These are phyloP conservation scores for Pachycephus smyrnensis DNA, from an alignment of 2,888 invertebrate genomes.

Conservation along the genomic window DNA sequence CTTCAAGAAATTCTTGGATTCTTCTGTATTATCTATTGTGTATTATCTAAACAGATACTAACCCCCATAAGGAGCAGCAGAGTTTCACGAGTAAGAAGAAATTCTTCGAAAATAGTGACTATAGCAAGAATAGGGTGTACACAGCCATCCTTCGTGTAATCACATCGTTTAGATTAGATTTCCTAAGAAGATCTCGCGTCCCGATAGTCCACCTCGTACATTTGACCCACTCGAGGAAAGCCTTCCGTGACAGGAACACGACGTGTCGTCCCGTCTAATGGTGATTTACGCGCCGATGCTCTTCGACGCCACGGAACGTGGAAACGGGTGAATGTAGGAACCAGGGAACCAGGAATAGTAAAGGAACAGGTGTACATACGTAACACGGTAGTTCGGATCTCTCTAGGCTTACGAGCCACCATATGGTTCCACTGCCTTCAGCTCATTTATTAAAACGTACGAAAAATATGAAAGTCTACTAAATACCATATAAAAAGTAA, in stretches of 20 bases:
- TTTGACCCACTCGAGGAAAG: background rate
- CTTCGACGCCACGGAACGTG: conserved; percentile 15
- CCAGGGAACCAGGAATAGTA: background rate
- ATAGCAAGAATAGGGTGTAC: background rate
- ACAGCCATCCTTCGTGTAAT: conserved; percentile 14
- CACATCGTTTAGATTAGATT: conserved; percentile 26
- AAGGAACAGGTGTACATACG: conserved; percentile 47
- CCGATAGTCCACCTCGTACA: conserved; percentile 1
- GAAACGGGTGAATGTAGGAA: background rate
- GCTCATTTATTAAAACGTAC: background rate
- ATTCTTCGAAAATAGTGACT: background rate
- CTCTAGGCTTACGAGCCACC: conserved; percentile 40
- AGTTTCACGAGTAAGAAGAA: background rate
- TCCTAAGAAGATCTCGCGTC: conserved; percentile 4
- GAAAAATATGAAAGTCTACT: background rate
- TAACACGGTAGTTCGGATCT: conserved; percentile 48
- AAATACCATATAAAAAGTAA: background rate
- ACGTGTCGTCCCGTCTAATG: conserved; percentile 14
- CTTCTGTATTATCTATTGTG: background rate
- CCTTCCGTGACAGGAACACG: conserved; percentile 13
- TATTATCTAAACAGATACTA: background rate
- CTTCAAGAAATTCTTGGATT: background rate
- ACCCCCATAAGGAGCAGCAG: background rate
- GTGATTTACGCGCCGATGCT: conserved; percentile 30
- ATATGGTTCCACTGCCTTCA: conserved; percentile 40